Evolutionary conservation across 2,888 invertebrate genomes (phyloP), one percentile per base, ranked within the genome.

Genomic region (Hedya salicella): DNA sequence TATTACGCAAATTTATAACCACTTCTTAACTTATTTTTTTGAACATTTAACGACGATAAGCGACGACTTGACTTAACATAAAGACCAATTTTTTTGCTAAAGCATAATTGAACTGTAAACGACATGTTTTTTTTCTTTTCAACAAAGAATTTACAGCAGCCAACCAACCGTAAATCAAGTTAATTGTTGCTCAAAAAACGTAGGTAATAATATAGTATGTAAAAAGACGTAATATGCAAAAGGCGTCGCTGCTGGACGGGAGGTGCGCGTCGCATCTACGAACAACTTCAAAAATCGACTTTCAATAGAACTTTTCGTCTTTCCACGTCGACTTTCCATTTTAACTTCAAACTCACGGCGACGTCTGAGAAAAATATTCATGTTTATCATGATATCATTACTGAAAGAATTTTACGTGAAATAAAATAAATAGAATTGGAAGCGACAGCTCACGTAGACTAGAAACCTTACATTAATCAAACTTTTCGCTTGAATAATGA

Each of bases 231-330:
- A 61, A 39, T 68, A 70, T 68, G 68, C 62, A 70, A 67, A 68
- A 49, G 66, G 67, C 61, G 65, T 49, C 32, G 2, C 21, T n/a
- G 36, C 36, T 49, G 44, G 25, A n/a, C 25, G 52, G 46, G 65
- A 73, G 72, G 83, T 81, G 82, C 83, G 69, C 70, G 71, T 71
- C 80, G 78, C 82, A 82, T 83, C 78, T 60, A 69, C 77, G 80
- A 76, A 82, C 82, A 86, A 88, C 86, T 89, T 88, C 73, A 82
- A 83, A 87, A 89, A 89, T 88, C 87, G 86, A 89, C 87, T 89
- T 87, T 84, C 83, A 85, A 87, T 86, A 78, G 77, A 88, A 88
- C 80, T 87, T 83, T 75, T 74, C 79, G 73, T 73, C 76, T 76
- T 79, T 75, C 75, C 71, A 75, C 78, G 77, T 78, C 82, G 85